Evolutionary conservation across 2,797 vertebrate genomes (phyloP).

Genomic region (Parauchenoglanis punctatus): DNA sequence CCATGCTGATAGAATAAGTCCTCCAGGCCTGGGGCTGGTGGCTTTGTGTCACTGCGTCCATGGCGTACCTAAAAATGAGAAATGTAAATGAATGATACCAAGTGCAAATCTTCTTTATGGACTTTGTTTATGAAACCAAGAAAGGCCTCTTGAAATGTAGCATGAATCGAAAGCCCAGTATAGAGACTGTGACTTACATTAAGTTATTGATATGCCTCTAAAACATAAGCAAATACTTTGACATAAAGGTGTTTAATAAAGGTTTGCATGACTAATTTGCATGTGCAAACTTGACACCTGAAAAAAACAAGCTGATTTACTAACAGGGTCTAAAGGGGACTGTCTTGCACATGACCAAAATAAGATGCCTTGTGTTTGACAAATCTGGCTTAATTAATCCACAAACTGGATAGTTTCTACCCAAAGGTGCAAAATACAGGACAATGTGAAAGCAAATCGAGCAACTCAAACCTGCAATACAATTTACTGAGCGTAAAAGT

Average conservation of each 20-base stretch:
- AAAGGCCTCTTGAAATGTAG: conserved; percentile 41
- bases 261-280: neutral
- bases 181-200: neutral
- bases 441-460: too few relatives aligned
- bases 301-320: neutral
- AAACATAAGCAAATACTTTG: neutral
- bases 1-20: conserved; percentile 77
- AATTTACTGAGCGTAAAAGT: too few relatives aligned
- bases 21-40: conserved; percentile 76
- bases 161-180: conserved; percentile 14
- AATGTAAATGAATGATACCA: conserved; percentile 3
- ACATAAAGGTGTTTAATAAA: neutral
- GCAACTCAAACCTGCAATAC: too few relatives aligned
- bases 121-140: conserved; percentile 50
- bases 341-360: neutral
- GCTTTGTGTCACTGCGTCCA: conserved; percentile 72
- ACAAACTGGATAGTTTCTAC: too few relatives aligned
- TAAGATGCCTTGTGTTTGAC: neutral
- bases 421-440: too few relatives aligned
- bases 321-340: neutral
- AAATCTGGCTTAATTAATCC: neutral
- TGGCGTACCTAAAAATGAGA: conserved; percentile 69
- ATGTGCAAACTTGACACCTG: neutral
- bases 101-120: conserved; percentile 53
- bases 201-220: neutral